Evolutionary conservation across 2,113 vertebrate genomes (phyloP), one percentile per base, ranked within the genome.

Genomic region (Pogona vitticeps): DNA sequence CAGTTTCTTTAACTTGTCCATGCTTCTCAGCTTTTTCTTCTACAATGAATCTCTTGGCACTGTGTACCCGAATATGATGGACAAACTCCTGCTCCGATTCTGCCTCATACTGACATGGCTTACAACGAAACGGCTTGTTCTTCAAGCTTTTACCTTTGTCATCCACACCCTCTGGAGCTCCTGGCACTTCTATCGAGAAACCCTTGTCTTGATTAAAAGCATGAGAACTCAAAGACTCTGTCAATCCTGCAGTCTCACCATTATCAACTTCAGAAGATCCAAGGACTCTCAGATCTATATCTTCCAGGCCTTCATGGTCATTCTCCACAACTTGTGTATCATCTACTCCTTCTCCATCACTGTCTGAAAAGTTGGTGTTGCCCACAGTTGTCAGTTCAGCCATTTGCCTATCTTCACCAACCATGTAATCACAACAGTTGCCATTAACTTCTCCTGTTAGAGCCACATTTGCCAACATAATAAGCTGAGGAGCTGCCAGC

Each of bases 381-480:
- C 97, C 97, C 14, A 99, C 98, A 0, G 98, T 99, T 91, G 97
- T 98, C 91, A 99, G 93, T 90, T 99, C 98, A 73, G 98, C 97
- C 98, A 99, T 99, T 90, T 99, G 98, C 85, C 98, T 98, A 84
- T 98, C 98, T 78, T 98, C 98, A 0, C 96, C 96, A 40, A 97
- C 95, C 20, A 95, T 91, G 78, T 97, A 97, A 36, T 98, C 98
- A 0, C 96, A 96, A 90, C 97, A 97, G 94, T 94, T 92, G 86
- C 95, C 96, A 6, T 90, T 95, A 1, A 97, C 95, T 88, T 98
- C 98, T 2, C 96, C 95, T 0, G 97, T 98, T 90, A 98, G 93
- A 38, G 98, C 98, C 71, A 99, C 98, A 4, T 99, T 99, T 76
- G 98, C 98, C 91, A 99, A 94, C 98, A 99, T 98, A 83, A 99